A percentile compares a stretch with the other conserved stretches of the same genome.
These are phyloP conservation scores for Spicauda simplicius DNA, from an alignment of 2,888 invertebrate species.

Conservation along the genomic window DNA sequence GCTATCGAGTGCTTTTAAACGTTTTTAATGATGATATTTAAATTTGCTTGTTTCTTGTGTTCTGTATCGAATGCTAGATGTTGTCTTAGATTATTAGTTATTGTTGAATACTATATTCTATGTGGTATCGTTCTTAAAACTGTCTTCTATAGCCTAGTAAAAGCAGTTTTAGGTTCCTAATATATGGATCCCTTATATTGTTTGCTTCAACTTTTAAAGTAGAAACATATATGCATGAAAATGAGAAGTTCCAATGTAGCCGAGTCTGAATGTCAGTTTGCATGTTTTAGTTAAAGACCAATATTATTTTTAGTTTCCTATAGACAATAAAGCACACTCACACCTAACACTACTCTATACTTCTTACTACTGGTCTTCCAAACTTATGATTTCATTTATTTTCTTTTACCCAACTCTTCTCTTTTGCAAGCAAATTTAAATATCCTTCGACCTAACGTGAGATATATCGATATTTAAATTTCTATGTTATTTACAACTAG, in stretches of 20 bases:
- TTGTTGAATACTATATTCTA: background rate
- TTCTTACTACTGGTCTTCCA: constrained; percentile 41
- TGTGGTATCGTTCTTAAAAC: background rate
- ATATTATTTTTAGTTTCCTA: constrained; percentile 1
- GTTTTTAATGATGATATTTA: constrained; percentile 67
- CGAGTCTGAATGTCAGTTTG: constrained; percentile 25
- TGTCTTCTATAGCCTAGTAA: background rate
- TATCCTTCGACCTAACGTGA: constrained; percentile 66
- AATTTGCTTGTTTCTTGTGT: constrained; percentile 77
- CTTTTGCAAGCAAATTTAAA: constrained; percentile 79
- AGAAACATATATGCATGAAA: constrained; percentile 12
- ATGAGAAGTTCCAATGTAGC: constrained; percentile 2
- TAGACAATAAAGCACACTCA: constrained; percentile 25
- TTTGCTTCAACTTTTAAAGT: background rate
- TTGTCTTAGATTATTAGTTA: constrained; percentile 14
- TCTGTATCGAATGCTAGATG: constrained; percentile 51
- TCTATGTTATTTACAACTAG: constrained; percentile 56
- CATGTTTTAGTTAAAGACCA: constrained; percentile 35
- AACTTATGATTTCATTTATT: constrained; percentile 48
- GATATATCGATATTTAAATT: constrained; percentile 54
- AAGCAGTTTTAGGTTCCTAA: background rate
- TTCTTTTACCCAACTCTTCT: constrained; percentile 42
- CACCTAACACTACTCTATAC: constrained; percentile 35
- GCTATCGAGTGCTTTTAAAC: constrained; percentile 81
- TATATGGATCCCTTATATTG: background rate